Evolutionary conservation across 2,888 invertebrate genomes (phyloP).

Genomic region (Cylloceria caligata): DNA sequence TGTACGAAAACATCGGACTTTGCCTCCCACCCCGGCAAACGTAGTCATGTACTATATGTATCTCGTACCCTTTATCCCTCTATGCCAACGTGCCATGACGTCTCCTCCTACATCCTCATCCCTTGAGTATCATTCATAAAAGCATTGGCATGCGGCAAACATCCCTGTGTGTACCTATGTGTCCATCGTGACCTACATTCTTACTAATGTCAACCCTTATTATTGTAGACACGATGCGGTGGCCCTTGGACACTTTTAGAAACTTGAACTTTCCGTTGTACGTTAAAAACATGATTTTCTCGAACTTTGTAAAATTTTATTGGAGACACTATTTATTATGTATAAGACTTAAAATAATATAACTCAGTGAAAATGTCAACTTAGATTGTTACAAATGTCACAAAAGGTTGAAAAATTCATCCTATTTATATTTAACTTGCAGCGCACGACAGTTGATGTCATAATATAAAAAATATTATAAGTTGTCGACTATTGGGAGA

Average conservation of each 20-base stretch:
- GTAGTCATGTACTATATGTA: background rate
- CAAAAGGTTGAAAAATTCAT: too few species aligned
- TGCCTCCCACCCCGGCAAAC: slow-evolving; percentile 44
- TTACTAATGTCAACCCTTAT: background rate
- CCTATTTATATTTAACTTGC: too few species aligned
- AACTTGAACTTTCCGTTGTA: too few species aligned
- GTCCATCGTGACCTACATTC: slow-evolving; percentile 21
- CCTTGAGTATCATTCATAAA: slow-evolving; percentile 54
- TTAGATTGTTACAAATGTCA: too few species aligned
- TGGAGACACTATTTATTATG: too few species aligned
- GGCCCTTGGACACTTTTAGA: background rate
- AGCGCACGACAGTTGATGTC: too few species aligned
- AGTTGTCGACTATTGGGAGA: too few species aligned
- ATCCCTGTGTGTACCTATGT: background rate
- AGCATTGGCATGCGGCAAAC: slow-evolving; percentile 18
- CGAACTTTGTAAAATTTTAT: too few species aligned
- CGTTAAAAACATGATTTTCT: too few species aligned
- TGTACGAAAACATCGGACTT: slow-evolving; percentile 70
- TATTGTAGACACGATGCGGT: background rate
- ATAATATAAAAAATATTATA: too few species aligned
- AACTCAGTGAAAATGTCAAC: too few species aligned
- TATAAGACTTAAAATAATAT: too few species aligned
- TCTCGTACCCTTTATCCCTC: slow-evolving; percentile 45
- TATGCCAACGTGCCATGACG: slow-evolving; percentile 47
- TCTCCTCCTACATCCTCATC: slow-evolving; percentile 37